Evolutionary conservation across 2,797 vertebrate species (phyloP).

Genomic region (Salmo trutta): DNA sequence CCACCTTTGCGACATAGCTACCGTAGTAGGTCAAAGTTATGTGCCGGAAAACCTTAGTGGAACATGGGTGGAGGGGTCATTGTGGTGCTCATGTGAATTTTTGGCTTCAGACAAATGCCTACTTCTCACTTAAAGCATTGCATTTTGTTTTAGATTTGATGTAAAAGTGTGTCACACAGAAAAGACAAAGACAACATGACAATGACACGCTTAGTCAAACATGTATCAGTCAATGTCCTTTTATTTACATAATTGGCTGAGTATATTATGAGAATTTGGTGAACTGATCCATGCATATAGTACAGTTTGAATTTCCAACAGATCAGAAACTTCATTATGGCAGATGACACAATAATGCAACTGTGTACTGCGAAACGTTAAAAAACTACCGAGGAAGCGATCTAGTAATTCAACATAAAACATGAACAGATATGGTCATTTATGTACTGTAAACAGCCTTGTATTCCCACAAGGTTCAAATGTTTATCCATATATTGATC

Average conservation of each 20-base stretch:
- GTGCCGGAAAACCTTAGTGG: too few species aligned
- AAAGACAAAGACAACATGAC: not conserved
- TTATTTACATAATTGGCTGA: conserved; percentile 67
- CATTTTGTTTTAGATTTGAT: too few species aligned
- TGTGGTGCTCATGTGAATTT: too few species aligned
- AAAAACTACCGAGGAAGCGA: conserved; percentile 37
- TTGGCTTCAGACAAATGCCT: too few species aligned
- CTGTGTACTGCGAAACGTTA: conserved; percentile 53
- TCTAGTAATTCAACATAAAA: conserved; percentile 40
- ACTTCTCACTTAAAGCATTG: too few species aligned
- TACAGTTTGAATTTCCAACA: conserved; percentile 52
- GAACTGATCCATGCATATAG: conserved; percentile 61
- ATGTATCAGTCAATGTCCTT: conserved; percentile 55
- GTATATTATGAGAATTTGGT: conserved; percentile 54
- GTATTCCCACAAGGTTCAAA: conserved; percentile 22
- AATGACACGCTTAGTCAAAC: conserved; percentile 12
- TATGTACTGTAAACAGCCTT: conserved; percentile 48
- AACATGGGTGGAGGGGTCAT: too few species aligned
- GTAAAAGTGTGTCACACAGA: not conserved
- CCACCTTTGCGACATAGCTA: too few species aligned
- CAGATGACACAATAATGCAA: conserved; percentile 40
- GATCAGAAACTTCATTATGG: conserved; percentile 59
- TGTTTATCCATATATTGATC: conserved; percentile 10
- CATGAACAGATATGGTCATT: conserved; percentile 35
- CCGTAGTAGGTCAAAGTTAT: too few species aligned